These are phyloP conservation scores for Ceuthmochares aereus DNA, from an alignment of 2,113 vertebrate genomes.

Conservation along the genomic window DNA sequence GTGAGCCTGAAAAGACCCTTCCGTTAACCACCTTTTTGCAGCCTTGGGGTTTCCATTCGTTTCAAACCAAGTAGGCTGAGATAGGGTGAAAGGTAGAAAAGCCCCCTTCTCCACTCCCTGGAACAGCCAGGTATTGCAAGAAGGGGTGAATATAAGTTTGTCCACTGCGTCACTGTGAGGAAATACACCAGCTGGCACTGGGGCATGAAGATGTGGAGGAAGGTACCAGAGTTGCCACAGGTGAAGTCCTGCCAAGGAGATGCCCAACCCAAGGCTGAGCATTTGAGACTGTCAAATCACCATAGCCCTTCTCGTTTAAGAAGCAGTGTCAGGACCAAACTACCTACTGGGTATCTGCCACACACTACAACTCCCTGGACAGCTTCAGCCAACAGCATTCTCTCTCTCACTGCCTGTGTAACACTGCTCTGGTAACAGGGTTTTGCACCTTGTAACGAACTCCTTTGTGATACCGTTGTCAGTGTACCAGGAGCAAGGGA, in stretches of 20 bases:
- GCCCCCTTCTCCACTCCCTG: too few species aligned
- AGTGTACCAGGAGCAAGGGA: background rate
- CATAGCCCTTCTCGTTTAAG: background rate
- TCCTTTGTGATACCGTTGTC: background rate
- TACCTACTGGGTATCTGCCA: background rate
- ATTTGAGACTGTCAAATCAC: background rate
- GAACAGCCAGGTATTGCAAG: background rate
- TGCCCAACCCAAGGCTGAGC: background rate
- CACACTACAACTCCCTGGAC: background rate
- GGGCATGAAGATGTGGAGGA: background rate
- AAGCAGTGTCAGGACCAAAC: background rate
- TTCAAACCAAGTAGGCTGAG: background rate
- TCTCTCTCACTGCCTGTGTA: background rate
- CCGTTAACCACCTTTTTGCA: background rate
- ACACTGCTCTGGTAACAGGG: background rate
- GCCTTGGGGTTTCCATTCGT: background rate
- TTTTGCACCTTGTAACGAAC: background rate
- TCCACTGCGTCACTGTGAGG: background rate
- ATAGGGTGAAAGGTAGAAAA: background rate
- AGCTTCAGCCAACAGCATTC: background rate
- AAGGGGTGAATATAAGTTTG: background rate
- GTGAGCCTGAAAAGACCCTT: background rate
- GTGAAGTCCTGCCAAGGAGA: background rate
- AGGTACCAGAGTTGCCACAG: background rate
- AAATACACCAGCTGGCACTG: background rate